Conservation (phyloP, 2,888 invertebrate genomes). For the Nebria salina region DNA sequence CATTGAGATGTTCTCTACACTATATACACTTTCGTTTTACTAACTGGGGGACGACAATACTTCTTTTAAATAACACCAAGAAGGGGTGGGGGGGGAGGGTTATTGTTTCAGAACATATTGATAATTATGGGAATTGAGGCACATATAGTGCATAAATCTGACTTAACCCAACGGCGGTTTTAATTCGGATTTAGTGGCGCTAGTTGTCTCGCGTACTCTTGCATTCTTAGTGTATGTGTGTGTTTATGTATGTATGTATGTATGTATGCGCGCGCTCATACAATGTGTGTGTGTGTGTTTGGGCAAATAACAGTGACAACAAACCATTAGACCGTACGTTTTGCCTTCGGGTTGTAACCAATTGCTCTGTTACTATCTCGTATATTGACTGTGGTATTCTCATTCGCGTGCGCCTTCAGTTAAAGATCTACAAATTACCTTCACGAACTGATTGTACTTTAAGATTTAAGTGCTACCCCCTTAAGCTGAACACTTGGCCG, state of each 20-base stretch:
- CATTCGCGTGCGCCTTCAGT: slow-evolving; percentile 19
- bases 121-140: background rate
- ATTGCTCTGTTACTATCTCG: slow-evolving; percentile 10
- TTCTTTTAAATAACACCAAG: background rate
- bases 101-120: no score
- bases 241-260: background rate
- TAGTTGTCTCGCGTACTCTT: background rate
- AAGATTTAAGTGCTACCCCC: slow-evolving; percentile 28
- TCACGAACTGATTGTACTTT: slow-evolving; percentile 26
- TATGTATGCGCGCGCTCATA: background rate
- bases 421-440: slow-evolving; percentile 40
- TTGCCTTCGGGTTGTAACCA: background rate
- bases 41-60: slow-evolving; percentile 21
- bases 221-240: background rate
- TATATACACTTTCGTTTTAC: slow-evolving; percentile 13
- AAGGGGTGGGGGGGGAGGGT: no score
- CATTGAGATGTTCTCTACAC: slow-evolving; percentile 31
- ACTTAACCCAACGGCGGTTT: background rate
- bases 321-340: background rate
- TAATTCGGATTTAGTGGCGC: background rate
- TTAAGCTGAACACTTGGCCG: background rate
- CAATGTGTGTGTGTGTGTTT: background rate
- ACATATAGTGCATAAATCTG: background rate
- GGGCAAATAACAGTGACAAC: background rate
- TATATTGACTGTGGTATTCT: slow-evolving; percentile 21